These are phyloP conservation scores for Sylvicapra grimmia DNA, from an alignment of 2,113 vertebrate genomes.

Conservation along the genomic window DNA sequence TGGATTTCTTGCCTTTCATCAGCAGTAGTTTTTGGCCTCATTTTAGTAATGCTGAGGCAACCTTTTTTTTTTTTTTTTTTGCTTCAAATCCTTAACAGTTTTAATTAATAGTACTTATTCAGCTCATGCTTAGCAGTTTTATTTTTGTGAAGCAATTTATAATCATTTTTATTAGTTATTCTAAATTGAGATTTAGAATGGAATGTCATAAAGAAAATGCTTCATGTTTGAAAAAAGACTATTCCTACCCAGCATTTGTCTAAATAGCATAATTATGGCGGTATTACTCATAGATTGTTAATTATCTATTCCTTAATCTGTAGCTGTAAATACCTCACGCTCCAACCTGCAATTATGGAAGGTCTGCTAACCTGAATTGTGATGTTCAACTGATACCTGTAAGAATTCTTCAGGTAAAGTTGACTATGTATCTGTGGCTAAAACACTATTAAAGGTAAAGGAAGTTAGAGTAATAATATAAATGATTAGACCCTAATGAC, in stretches of 20 bases:
- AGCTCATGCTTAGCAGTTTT: slow-evolving; percentile 54
- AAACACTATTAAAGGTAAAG: not conserved
- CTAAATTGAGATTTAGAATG: slow-evolving; percentile 55
- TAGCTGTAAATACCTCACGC: slow-evolving; percentile 43
- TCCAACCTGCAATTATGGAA: slow-evolving; percentile 67
- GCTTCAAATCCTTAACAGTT: slow-evolving; percentile 13
- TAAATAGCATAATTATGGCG: slow-evolving; percentile 23
- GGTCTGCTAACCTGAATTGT: slow-evolving; percentile 43
- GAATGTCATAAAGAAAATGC: slow-evolving; percentile 46
- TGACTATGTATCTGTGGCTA: not conserved
- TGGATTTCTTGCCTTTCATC: not conserved
- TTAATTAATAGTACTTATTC: slow-evolving; percentile 57
- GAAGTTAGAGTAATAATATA: not conserved
- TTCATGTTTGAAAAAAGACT: slow-evolving; percentile 16
- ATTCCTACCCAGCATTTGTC: slow-evolving; percentile 30
- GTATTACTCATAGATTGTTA: slow-evolving; percentile 29
- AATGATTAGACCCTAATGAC: not conserved
- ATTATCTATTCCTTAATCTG: slow-evolving; percentile 65
- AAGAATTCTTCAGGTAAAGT: slow-evolving; percentile 25
- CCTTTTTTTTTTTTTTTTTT: slow-evolving; percentile 5
- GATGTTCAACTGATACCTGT: slow-evolving; percentile 14
- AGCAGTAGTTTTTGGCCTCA: slow-evolving; percentile 3
- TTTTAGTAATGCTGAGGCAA: slow-evolving; percentile 43
- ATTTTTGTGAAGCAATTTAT: slow-evolving; percentile 63
- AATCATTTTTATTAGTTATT: slow-evolving; percentile 63